These are phyloP conservation scores for Tenthredo amoena DNA, from an alignment of 2,888 invertebrate species.

Conservation along the genomic window DNA sequence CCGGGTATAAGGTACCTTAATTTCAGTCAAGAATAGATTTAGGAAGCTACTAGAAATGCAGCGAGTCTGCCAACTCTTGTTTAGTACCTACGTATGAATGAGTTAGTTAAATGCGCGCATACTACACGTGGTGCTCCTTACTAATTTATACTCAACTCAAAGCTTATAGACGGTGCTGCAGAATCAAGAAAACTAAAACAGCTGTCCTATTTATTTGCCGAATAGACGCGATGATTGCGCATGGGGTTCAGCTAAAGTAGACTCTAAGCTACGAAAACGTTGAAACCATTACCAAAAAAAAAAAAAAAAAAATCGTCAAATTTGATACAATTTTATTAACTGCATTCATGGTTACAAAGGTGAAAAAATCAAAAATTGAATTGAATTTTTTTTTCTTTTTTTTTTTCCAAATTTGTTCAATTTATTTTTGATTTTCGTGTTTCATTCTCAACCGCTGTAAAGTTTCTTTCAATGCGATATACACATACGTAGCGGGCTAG, in stretches of 20 bases:
- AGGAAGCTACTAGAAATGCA: conserved; percentile 70
- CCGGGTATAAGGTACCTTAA: conserved; percentile 26
- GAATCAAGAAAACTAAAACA: conserved; percentile 24
- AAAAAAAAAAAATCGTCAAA: background rate
- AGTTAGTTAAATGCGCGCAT: conserved; percentile 61
- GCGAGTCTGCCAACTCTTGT: conserved; percentile 69
- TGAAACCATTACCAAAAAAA: too few species aligned
- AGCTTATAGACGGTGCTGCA: background rate
- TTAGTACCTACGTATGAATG: conserved; percentile 71
- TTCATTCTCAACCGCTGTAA: background rate
- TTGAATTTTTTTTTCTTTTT: background rate
- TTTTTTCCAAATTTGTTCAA: background rate
- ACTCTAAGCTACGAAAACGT: background rate
- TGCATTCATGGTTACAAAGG: too few species aligned
- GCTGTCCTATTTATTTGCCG: conserved; percentile 9
- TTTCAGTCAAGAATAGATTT: conserved; percentile 73
- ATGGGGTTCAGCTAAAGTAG: background rate
- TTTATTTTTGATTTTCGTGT: background rate
- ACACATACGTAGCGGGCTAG: background rate
- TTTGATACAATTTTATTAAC: too few species aligned
- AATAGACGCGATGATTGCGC: background rate
- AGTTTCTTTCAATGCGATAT: background rate
- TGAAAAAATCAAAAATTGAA: background rate
- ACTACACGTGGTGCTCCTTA: conserved; percentile 70
- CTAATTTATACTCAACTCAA: conserved; percentile 70